Base-by-base conservation (phyloP, 2,888 invertebrate genomes). In the Drosophila meridiana region DNA sequence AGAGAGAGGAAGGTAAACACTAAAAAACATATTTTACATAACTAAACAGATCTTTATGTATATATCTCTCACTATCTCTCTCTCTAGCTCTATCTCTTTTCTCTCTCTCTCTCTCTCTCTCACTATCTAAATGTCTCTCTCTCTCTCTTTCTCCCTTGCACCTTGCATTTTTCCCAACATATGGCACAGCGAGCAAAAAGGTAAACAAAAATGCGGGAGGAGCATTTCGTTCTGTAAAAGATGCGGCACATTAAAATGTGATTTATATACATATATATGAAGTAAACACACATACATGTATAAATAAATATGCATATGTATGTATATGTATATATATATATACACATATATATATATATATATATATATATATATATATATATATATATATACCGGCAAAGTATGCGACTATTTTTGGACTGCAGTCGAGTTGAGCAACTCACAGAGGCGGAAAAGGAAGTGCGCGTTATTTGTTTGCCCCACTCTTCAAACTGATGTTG, bases 211-310 rank as follows among this genome's bases (percentile, higher is more conserved):
- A 55, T 64, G 68, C 57, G 64, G 43, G n/a, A 55, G 43, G 6
- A 56, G 43, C 66, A 72, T 65, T 64, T 64, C 38, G 36, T 38
- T 56, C 45, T 59, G 43, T 56, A 58, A 75, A 71, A 80, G 78
- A 76, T 80, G 83, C 63, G 79, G 77, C 76, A 77, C 85, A 85
- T 84, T 85, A 74, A 76, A 85, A 76, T 83, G 83, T 83, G 84
- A 84, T 85, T 84, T 84, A 85, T 84, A 72, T 74, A 69, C 73
- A 81, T 77, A 71, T 77, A 79, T 74, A 74, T 47, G 14, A 30
- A 48, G 14, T 7, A 28, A 13, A 48, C 14, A 48, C 8, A 48
- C 14, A 30, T 2, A 45, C 2, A 26, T 5, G 26, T 3, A 14
- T 11, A 47, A 0, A 28, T 28, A 28, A 14, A 47, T 1, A 47